Conservation (phyloP, 23 tunicate species). For the Trididemnum nubilum region DNA sequence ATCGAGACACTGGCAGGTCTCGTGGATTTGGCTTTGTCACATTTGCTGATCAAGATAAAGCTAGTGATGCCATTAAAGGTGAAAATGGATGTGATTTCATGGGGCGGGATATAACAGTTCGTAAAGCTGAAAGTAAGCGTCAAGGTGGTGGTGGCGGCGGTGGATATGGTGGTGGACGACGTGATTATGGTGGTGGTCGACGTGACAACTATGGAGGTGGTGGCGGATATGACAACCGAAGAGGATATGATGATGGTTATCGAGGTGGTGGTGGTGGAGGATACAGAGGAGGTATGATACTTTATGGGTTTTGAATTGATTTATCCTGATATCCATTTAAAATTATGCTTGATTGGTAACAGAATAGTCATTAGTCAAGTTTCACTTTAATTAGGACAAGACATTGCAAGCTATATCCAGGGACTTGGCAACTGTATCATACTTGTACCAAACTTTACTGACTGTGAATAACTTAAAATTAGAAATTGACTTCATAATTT, state of each 20-base stretch:
- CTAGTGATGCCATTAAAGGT: constrained; percentile 22
- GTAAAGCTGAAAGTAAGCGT: constrained; percentile 22
- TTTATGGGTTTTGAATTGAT: too few relatives aligned
- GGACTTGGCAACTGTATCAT: too few relatives aligned
- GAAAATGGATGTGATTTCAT: not conserved
- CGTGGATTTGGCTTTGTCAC: constrained; percentile 77
- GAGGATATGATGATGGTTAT: not conserved
- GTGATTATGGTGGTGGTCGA: not conserved
- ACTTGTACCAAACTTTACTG: too few relatives aligned
- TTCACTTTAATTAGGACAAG: too few relatives aligned
- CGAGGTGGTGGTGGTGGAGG: not conserved
- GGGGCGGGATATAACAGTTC: constrained; percentile 32
- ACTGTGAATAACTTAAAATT: too few relatives aligned
- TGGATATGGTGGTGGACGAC: not conserved
- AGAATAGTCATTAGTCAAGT: too few relatives aligned
- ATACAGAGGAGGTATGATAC: not conserved
- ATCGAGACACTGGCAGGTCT: constrained; percentile 55
- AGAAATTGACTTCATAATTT: too few relatives aligned
- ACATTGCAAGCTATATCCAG: too few relatives aligned
- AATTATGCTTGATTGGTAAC: too few relatives aligned
- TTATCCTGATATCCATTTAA: too few relatives aligned
- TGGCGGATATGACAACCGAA: not conserved
- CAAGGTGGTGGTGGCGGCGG: constrained; percentile 42
- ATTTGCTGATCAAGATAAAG: constrained; percentile 5
- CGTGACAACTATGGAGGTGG: constrained; percentile 3